Conservation (phyloP, 2,888 invertebrate species). For the Plemyria rubiginata region DNA sequence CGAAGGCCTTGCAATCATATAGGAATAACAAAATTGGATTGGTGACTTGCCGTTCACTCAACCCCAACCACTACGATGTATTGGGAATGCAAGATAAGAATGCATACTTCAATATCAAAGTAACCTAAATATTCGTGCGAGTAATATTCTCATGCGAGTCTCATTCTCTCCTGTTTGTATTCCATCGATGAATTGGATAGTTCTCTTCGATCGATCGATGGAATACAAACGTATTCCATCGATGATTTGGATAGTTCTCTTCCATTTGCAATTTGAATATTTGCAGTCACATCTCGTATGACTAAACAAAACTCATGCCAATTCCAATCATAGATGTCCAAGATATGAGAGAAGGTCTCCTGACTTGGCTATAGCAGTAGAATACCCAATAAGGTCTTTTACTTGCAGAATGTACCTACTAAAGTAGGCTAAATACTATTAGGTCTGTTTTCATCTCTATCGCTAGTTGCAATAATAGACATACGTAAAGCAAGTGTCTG, state of each 20-base stretch:
- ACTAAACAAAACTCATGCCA: slow-evolving; percentile 9
- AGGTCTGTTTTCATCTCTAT: not conserved
- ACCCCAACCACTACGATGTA: no score
- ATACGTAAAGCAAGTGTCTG: not conserved
- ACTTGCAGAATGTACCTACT: slow-evolving; percentile 4
- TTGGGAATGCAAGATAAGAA: not conserved
- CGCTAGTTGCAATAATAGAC: not conserved
- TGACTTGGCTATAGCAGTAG: slow-evolving; percentile 22
- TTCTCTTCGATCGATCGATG: no score
- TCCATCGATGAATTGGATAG: not conserved
- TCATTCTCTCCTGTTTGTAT: slow-evolving; percentile 3
- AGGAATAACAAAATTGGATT: no score
- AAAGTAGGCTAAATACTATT: not conserved
- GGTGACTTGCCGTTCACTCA: no score
- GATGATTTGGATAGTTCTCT: not conserved
- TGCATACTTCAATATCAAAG: not conserved
- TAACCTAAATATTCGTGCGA: no score
- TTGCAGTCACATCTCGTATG: slow-evolving; percentile 16
- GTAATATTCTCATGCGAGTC: not conserved
- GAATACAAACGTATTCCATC: no score
- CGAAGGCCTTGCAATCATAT: no score
- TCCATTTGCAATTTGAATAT: slow-evolving; percentile 1
- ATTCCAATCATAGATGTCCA: slow-evolving; percentile 20
- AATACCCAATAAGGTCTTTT: slow-evolving; percentile 31
- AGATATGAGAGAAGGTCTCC: slow-evolving; percentile 28